A percentile compares a stretch with the other conserved stretches of the same genome.
Conservation (phyloP, 2,113 vertebrate genomes). For the Hyaena hyaena region DNA sequence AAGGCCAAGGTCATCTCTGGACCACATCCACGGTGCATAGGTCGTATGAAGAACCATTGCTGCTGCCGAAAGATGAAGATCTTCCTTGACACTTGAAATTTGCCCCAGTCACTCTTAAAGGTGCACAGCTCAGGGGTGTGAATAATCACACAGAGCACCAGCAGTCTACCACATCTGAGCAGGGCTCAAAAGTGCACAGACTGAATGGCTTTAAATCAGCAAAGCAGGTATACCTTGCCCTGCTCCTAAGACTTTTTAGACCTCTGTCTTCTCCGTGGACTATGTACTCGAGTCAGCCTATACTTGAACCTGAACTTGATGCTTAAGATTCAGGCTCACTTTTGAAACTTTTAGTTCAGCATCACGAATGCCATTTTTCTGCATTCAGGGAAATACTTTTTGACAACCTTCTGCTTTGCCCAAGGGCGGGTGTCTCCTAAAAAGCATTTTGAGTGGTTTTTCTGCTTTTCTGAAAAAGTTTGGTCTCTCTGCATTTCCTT, state of each 20-base stretch:
- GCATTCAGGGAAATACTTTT: neutral
- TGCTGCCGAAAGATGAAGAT: neutral
- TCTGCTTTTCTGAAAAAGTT: neutral
- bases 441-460: neutral
- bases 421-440: neutral
- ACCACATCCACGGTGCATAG: fast-evolving
- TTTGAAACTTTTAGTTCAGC: neutral
- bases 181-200: fast-evolving
- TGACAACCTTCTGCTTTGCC: neutral
- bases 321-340: neutral
- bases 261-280: neutral
- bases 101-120: neutral
- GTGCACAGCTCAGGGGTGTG: neutral
- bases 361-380: neutral
- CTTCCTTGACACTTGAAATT: neutral
- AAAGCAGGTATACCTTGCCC: neutral
- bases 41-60: fast-evolving
- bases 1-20: neutral
- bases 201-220: neutral
- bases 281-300: neutral
- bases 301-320: neutral
- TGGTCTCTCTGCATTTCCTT: neutral
- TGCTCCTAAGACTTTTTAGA: neutral
- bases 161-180: neutral
- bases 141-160: neutral